These are phyloP conservation scores for Nasonia vitripennis DNA, from an alignment of 1,140 invertebrate genomes.

Conservation along the genomic window DNA sequence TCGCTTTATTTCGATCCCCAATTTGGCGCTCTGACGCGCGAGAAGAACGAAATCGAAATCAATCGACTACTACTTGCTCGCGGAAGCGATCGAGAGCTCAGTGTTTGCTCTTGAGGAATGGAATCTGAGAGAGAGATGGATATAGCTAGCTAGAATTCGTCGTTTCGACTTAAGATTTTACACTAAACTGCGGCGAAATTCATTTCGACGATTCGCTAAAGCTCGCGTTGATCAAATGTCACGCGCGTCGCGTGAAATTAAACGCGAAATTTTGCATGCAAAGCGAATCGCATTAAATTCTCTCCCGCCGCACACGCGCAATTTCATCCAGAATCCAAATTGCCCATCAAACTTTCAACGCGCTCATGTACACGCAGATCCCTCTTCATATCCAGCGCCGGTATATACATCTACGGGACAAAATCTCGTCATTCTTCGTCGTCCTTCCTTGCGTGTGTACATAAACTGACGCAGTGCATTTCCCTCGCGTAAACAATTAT, in stretches of 20 bases:
- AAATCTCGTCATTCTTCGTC: neutral
- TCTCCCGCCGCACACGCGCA: neutral
- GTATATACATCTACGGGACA: neutral
- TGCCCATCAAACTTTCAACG: neutral
- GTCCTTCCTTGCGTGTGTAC: neutral
- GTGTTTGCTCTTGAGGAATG: neutral
- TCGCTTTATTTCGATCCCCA: constrained; percentile 1
- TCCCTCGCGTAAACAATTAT: constrained; percentile 42
- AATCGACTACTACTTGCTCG: neutral
- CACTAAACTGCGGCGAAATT: no score
- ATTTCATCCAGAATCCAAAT: constrained; percentile 4
- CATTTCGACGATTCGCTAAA: no score
- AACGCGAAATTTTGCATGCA: neutral
- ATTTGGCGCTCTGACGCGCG: neutral
- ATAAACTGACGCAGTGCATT: neutral
- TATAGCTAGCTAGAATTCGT: neutral
- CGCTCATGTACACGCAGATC: no score
- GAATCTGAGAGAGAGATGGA: neutral
- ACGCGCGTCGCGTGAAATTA: no score
- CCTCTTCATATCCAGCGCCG: no score
- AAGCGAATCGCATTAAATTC: neutral
- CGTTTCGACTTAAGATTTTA: no score
- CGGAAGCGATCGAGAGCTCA: neutral
- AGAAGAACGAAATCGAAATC: constrained; percentile 29
- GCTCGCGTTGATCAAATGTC: neutral